A percentile compares a stretch with the other conserved stretches of the same genome.
phyloP scores from a whole-genome alignment of 2,888 invertebrate species.

The Cephalotes varians region DNA sequence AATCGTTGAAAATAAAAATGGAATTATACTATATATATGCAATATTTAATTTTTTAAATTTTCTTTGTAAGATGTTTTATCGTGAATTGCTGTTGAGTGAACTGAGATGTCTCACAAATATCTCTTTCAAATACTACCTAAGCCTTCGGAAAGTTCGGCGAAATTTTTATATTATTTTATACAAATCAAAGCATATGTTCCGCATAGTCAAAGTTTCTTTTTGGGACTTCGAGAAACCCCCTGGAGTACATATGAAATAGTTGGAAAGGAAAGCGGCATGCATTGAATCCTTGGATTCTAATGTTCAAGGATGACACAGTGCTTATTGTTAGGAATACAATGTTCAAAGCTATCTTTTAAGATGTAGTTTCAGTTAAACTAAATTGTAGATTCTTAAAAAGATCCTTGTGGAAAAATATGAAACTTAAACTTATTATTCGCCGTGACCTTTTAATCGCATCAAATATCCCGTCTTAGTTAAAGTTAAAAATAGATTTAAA shows the following conservation, averaged over 20 bases:
- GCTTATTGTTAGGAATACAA: neutral
- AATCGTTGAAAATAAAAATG: neutral
- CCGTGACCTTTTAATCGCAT: neutral
- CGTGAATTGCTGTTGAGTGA: neutral
- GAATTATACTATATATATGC: neutral
- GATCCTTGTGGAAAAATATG: neutral
- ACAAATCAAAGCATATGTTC: neutral
- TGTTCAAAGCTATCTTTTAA: neutral
- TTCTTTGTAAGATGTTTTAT: neutral
- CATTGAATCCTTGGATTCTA: neutral
- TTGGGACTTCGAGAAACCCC: neutral
- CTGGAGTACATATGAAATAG: neutral
- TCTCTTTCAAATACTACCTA: neutral
- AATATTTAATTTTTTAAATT: neutral
- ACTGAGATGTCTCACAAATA: neutral
- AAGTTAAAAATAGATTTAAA: neutral
- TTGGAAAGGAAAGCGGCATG: neutral
- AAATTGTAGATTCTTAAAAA: neutral
- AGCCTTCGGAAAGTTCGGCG: neutral
- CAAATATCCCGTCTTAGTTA: neutral
- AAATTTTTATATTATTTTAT: neutral
- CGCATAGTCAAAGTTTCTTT: neutral
- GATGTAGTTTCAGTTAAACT: neutral
- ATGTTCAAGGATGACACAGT: neutral
- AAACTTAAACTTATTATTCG: neutral